These are phyloP conservation scores for Pseudomyrmex concolor DNA, from an alignment of 1,140 invertebrate species.

Conservation along the genomic window DNA sequence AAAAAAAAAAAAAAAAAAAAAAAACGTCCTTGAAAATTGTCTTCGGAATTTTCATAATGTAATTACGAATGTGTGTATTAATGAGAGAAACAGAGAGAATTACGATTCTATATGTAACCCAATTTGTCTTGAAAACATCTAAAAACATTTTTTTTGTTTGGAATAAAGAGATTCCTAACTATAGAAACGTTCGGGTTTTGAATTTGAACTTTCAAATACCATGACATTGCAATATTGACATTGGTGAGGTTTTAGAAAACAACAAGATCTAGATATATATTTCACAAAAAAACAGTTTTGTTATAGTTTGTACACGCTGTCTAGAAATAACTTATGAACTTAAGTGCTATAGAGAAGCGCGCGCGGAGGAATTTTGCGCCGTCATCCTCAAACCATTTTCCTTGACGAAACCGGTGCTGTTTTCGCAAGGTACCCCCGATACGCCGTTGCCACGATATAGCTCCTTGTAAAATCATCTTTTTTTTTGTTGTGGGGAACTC, in stretches of 20 bases:
- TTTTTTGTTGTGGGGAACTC: slow-evolving; percentile 20
- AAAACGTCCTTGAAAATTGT: no score
- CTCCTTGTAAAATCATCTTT: slow-evolving; percentile 58
- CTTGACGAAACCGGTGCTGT: slow-evolving; percentile 49
- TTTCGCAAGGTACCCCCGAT: slow-evolving; percentile 5
- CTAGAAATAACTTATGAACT: slow-evolving; percentile 21
- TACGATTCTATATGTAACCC: no score
- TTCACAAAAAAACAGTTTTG: slow-evolving; percentile 4
- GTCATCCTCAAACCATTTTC: slow-evolving; percentile 50
- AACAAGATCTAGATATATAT: slow-evolving; percentile 7
- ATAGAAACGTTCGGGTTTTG: not conserved
- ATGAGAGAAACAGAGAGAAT: no score
- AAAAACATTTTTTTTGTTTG: no score
- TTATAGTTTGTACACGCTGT: slow-evolving; percentile 39
- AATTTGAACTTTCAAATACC: no score
- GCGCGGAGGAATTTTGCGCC: slow-evolving; percentile 29
- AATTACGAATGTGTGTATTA: no score
- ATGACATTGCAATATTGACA: not conserved
- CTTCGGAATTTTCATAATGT: no score
- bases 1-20: no score
- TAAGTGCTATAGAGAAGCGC: not conserved
- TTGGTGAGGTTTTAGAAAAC: not conserved
- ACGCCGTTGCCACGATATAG: slow-evolving; percentile 35
- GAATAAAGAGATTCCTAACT: not conserved
- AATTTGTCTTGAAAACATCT: no score